phyloP scores from a whole-genome alignment of 30 jellyfish, hydroid and myxozoan species.

The Chironex yamaguchii region DNA sequence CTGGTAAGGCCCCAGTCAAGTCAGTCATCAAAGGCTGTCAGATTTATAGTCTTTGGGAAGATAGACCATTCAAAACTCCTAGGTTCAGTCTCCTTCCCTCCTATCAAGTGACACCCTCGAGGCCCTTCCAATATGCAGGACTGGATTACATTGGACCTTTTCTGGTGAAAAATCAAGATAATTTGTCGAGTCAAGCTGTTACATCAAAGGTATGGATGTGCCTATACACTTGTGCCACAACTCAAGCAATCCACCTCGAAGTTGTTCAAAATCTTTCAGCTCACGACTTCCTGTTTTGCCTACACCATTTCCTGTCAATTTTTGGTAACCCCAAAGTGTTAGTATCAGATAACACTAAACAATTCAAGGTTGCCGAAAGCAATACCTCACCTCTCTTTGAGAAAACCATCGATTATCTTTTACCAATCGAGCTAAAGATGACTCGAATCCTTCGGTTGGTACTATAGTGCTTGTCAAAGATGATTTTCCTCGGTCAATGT shows the following conservation, averaged over 20 bases:
- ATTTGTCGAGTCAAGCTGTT: too few species aligned
- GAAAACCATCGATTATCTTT: neutral
- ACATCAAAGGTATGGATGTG: too few species aligned
- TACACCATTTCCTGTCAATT: constrained; percentile 30
- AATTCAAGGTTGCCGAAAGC: neutral
- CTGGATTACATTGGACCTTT: constrained; percentile 6
- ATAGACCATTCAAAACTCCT: constrained; percentile 38
- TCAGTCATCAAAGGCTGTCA: neutral
- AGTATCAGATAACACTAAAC: constrained; percentile 49
- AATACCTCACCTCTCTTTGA: neutral
- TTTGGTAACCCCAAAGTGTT: constrained; percentile 42
- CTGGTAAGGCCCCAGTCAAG: constrained; percentile 7
- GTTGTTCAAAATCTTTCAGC: neutral
- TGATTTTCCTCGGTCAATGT: neutral
- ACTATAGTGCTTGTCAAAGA: neutral
- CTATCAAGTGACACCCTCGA: constrained; percentile 8
- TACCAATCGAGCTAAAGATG: neutral
- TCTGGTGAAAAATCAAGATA: neutral
- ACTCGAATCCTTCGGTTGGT: neutral
- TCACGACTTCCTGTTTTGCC: neutral
- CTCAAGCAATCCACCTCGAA: constrained; percentile 21
- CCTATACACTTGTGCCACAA: constrained; percentile 10
- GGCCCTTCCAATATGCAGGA: constrained; percentile 36
- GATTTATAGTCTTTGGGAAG: neutral
- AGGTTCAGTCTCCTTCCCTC: constrained; percentile 42